These are phyloP conservation scores for Callosobruchus maculatus DNA, from an alignment of 2,888 invertebrate genomes.

Conservation along the genomic window DNA sequence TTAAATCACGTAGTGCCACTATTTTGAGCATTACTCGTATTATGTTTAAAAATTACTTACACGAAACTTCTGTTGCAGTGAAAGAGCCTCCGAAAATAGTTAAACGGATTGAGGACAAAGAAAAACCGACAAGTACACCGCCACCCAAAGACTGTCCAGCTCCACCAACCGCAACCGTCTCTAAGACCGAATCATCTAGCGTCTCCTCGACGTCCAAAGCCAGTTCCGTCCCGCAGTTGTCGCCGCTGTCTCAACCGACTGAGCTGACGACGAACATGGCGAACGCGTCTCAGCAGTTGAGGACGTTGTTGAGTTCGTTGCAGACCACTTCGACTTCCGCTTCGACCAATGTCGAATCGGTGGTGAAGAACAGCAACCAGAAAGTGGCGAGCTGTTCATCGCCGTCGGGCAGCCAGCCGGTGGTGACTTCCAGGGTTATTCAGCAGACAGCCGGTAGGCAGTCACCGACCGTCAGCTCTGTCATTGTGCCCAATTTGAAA, in stretches of 20 bases:
- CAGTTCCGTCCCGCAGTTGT: conserved; percentile 63
- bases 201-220: conserved; percentile 27
- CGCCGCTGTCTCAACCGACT: conserved; percentile 68
- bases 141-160: conserved; percentile 5
- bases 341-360: conserved; percentile 51
- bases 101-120: conserved; percentile 24
- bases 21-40: too few species aligned
- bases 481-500: conserved; percentile 40
- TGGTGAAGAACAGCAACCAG: conserved; percentile 43
- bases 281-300: conserved; percentile 66
- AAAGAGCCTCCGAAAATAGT: conserved; percentile 7
- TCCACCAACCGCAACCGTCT: background rate
- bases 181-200: conserved; percentile 20
- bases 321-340: conserved; percentile 57
- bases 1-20: too few species aligned
- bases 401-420: conserved; percentile 34
- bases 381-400: conserved; percentile 37
- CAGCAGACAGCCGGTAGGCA: conserved; percentile 31
- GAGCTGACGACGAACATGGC: conserved; percentile 70
- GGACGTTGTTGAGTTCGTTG: conserved; percentile 64
- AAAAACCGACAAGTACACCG: conserved; percentile 6
- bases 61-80: background rate
- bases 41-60: too few species aligned
- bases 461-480: conserved; percentile 32
- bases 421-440: conserved; percentile 36